Conservation (phyloP, 1,140 invertebrate species). For the Luehdorfia chinensis region DNA sequence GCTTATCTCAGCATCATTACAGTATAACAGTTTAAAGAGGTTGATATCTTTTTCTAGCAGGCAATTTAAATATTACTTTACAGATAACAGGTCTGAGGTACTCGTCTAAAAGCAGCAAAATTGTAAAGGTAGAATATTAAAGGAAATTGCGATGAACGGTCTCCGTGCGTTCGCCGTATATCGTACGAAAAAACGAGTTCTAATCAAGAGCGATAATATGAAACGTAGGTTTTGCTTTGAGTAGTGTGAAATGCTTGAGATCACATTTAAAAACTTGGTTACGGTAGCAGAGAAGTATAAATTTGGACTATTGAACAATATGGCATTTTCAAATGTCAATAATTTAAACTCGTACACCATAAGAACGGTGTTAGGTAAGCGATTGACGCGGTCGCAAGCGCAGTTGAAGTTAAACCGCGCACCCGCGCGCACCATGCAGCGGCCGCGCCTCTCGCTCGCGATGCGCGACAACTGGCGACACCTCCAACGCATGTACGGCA, state of each 20-base stretch:
- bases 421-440: conserved; percentile 68
- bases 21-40: too few species aligned
- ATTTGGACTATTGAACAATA: too few species aligned
- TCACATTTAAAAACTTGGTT: too few species aligned
- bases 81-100: not conserved
- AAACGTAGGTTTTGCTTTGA: too few species aligned
- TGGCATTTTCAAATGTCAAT: not conserved
- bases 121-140: conserved; percentile 1
- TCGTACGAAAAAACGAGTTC: not conserved
- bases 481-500: conserved; percentile 67
- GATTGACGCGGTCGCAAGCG: conserved; percentile 33
- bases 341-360: not conserved
- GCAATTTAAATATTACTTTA: too few species aligned
- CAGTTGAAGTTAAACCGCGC: conserved; percentile 55
- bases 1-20: not conserved
- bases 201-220: not conserved
- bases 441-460: conserved; percentile 62
- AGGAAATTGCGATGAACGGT: conserved; percentile 2
- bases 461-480: conserved; percentile 73
- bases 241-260: too few species aligned
- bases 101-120: not conserved
- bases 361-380: conserved; percentile 26
- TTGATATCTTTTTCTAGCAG: not conserved
- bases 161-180: conserved; percentile 1
- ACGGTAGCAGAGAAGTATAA: too few species aligned